Conservation (phyloP, 2,113 vertebrate genomes). For the Mastomys natalensis region DNA sequence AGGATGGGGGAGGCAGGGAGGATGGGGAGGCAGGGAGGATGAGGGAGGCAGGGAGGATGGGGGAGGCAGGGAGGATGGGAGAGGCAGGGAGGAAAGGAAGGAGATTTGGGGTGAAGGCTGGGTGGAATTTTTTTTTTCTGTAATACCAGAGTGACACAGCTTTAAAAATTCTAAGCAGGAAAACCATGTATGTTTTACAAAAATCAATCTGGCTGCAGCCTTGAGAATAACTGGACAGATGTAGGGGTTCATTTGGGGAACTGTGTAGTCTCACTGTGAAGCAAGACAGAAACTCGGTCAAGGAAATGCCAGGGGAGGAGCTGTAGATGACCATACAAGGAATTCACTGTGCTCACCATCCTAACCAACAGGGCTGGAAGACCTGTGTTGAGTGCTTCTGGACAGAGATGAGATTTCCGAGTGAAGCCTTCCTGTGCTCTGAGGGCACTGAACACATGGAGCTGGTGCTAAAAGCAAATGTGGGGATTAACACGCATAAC, state of each 20-base stretch:
- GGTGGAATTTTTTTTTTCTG: background rate
- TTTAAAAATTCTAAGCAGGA: background rate
- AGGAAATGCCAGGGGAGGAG: background rate
- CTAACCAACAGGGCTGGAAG: background rate
- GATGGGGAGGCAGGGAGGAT: background rate
- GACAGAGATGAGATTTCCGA: background rate
- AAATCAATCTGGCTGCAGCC: background rate
- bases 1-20: background rate
- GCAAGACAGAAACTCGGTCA: background rate
- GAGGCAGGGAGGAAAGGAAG: background rate
- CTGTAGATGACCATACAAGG: background rate
- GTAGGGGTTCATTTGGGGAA: background rate
- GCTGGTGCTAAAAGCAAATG: background rate
- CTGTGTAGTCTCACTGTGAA: background rate
- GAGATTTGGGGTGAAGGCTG: background rate
- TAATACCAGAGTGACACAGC: background rate
- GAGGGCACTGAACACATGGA: background rate
- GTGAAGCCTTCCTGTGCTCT: background rate
- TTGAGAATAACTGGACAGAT: background rate
- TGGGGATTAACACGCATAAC: no score
- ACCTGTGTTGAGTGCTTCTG: background rate
- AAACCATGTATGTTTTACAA: background rate
- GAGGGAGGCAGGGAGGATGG: background rate
- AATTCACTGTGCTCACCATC: background rate
- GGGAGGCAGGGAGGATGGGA: background rate